Evolutionary conservation across 2,888 invertebrate genomes (phyloP).

Genomic region (Alloplasta piceator): DNA sequence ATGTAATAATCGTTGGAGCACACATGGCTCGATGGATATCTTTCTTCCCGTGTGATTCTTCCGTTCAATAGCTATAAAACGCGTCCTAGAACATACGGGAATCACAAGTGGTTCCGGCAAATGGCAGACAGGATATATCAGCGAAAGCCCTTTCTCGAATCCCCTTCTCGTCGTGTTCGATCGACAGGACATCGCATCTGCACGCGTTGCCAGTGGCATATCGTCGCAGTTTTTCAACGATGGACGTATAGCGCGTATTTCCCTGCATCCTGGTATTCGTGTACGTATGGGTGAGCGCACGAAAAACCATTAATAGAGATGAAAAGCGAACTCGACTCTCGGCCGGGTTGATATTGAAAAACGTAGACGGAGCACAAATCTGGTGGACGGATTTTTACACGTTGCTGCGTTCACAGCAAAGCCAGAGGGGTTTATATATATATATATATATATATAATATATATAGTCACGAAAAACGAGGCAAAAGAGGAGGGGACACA

Average conservation of each 20-base stretch:
- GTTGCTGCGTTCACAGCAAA: constrained; percentile 60
- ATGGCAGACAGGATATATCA: constrained; percentile 56
- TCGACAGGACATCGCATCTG: constrained; percentile 60
- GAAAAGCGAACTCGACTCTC: constrained; percentile 57
- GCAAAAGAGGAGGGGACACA: constrained; percentile 3
- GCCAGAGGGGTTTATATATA: constrained; percentile 9
- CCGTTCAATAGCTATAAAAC: constrained; percentile 19
- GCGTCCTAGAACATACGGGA: constrained; percentile 39
- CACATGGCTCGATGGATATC: background rate
- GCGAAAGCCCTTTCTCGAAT: constrained; percentile 4
- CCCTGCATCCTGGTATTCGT: background rate
- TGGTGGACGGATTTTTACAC: constrained; percentile 62
- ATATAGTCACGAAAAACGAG: background rate
- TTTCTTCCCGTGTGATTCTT: constrained; percentile 15
- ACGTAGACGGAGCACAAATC: constrained; percentile 60
- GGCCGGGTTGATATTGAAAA: constrained; percentile 63
- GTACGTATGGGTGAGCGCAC: constrained; percentile 22
- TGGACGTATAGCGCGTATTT: constrained; percentile 14
- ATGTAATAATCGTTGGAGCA: constrained; percentile 52
- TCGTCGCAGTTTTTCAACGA: constrained; percentile 27
- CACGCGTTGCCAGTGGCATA: constrained; percentile 46
- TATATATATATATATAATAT: too few relatives aligned
- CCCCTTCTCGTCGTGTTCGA: constrained; percentile 38
- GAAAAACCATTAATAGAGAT: constrained; percentile 65
- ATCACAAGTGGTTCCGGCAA: constrained; percentile 64